phyloP scores from a whole-genome alignment of 2,113 vertebrate species.

The Chamaetylas fuelleborni region DNA sequence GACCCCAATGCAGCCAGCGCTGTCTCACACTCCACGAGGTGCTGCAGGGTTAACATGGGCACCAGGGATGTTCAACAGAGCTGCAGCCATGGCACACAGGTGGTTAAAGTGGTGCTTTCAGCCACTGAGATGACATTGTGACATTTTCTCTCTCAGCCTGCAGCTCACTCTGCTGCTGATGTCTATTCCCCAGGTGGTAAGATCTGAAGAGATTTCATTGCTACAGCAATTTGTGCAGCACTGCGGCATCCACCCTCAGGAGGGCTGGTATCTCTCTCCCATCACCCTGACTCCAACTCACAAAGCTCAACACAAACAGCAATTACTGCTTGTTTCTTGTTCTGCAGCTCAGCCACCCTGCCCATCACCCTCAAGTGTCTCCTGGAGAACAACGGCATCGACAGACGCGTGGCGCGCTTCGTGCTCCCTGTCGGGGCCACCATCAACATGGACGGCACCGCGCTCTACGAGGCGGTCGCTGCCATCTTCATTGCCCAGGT shows the following conservation, averaged over 20 bases:
- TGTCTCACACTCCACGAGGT: not conserved
- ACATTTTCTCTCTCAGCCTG: not conserved
- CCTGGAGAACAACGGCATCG: slow-evolving; percentile 85
- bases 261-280: not conserved
- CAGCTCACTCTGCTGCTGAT: too few relatives aligned
- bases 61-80: not conserved
- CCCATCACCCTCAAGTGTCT: slow-evolving; percentile 92
- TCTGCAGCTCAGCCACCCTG: slow-evolving; percentile 83
- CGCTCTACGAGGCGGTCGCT: slow-evolving; percentile 86
- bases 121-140: not conserved
- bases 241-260: accelerated
- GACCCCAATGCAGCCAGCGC: not conserved
- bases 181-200: not conserved
- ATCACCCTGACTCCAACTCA: accelerated
- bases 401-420: slow-evolving; percentile 84
- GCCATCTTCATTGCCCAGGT: slow-evolving; percentile 90
- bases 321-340: not conserved
- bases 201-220: not conserved
- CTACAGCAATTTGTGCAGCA: not conserved
- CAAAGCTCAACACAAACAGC: accelerated
- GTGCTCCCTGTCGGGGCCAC: slow-evolving; percentile 87
- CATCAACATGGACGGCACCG: slow-evolving; percentile 90
- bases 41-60: not conserved
- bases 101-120: not conserved
- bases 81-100: not conserved